Base-by-base conservation (phyloP, 2,888 invertebrate genomes). In the Sesamia inferens region DNA sequence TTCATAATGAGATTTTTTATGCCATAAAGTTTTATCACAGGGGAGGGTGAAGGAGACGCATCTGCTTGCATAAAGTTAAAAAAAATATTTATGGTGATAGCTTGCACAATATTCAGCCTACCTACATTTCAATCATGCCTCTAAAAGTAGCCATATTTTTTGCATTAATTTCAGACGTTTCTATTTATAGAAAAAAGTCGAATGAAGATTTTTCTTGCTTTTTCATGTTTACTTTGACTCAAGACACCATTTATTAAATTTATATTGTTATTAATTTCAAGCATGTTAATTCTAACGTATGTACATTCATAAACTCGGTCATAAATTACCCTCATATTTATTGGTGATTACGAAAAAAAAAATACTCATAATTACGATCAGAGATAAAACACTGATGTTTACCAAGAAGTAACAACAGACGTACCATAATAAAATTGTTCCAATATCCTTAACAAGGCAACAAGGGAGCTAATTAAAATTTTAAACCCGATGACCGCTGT, bases 391-490 rank as follows among this genome's bases (percentile, higher is more conserved):
- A 79, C 82, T 83, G 70, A 85, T 84, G 81, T 87, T 85, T 88
- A 88, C 87, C 78, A 82, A 87, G 89, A 88, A 88, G 83, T 82
- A 88, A 88, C 88, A 87, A 84, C 87, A 82, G 77, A 82, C 87
- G 85, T 85, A 85, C 87, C 85, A 89, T 89, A 90, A 90, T 92
- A 92, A 93, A 92, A 89, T 90, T 89, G 82, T 87, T 82, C 89
- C 92, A 89, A 92, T 92, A 91, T 90, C 91, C 90, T 91, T 93
- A 93, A 93, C 92, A 92, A 92, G 92, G 88, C 90, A 91, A 89
- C 90, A 89, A 89, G 92, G 90, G 90, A 89, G 87, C 93, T 93
- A 93, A 93, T 93, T 93, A 93, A 93, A 93, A 92, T 91, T 92
- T 92, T 88, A 89, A 90, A 90, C 88, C 88, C 90, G 92, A 92